These are phyloP conservation scores for Caenorhabditis sp. DNA, from an alignment of 2,888 invertebrate species.

Conservation along the genomic window DNA sequence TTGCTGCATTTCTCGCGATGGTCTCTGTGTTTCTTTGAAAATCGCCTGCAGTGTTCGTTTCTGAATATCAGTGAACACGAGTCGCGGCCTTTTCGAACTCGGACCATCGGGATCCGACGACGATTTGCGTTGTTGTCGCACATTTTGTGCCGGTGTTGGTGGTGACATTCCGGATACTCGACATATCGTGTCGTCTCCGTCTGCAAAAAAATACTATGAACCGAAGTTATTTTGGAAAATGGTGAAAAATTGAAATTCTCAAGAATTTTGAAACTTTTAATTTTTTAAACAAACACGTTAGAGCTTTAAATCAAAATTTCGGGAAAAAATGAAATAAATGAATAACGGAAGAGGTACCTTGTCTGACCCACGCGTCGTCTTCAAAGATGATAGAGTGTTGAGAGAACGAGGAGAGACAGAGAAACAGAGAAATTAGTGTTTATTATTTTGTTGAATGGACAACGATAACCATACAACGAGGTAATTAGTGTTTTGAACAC, in stretches of 20 bases:
- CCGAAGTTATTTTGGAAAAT: conserved; percentile 1
- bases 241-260: neutral
- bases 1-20: conserved; percentile 69
- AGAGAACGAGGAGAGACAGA: too few species aligned
- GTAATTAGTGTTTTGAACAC: too few species aligned
- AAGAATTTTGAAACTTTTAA: neutral
- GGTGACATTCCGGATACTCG: conserved; percentile 57
- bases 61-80: conserved; percentile 99
- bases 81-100: conserved; percentile 87
- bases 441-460: too few species aligned
- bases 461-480: too few species aligned
- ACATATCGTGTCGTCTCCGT: conserved; percentile 17
- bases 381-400: too few species aligned
- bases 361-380: too few species aligned
- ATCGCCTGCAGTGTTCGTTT: conserved; percentile 87
- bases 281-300: too few species aligned
- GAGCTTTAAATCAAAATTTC: too few species aligned
- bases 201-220: neutral
- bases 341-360: too few species aligned
- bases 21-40: conserved; percentile 70
- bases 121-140: conserved; percentile 51
- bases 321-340: too few species aligned
- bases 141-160: conserved; percentile 69
- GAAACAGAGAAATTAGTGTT: too few species aligned
- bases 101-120: conserved; percentile 40